These are phyloP conservation scores for Brenthis daphne DNA, from an alignment of 2,888 invertebrate species.

Conservation along the genomic window DNA sequence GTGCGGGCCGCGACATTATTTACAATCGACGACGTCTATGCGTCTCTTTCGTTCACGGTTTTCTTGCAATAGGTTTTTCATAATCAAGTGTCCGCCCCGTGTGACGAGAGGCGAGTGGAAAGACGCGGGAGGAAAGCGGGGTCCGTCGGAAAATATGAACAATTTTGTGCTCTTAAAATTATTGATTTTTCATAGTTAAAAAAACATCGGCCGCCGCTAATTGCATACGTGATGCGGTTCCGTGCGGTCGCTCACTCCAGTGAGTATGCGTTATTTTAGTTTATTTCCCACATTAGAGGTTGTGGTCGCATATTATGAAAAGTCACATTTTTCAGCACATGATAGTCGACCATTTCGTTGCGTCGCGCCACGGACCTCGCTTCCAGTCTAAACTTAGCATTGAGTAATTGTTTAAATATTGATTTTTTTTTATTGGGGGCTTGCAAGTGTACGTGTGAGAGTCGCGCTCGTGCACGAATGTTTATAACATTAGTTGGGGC, in stretches of 20 bases:
- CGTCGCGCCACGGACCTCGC: constrained; percentile 22
- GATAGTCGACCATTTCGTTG: constrained; percentile 63
- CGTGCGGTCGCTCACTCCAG: constrained; percentile 53
- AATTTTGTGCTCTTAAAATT: constrained; percentile 76
- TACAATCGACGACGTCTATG: constrained; percentile 71
- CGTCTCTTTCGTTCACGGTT: constrained; percentile 72
- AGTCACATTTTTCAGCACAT: constrained; percentile 72
- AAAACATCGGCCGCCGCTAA: constrained; percentile 64
- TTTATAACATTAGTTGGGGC: constrained; percentile 79
- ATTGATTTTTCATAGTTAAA: constrained; percentile 80
- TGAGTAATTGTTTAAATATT: constrained; percentile 68
- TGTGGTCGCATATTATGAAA: constrained; percentile 58
- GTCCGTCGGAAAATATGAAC: constrained; percentile 76
- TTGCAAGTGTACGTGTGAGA: constrained; percentile 53
- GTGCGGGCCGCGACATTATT: constrained; percentile 59
- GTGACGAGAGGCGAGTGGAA: constrained; percentile 39
- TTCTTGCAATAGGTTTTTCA: constrained; percentile 75
- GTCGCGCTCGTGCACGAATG: constrained; percentile 55
- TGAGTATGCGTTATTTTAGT: constrained; percentile 63
- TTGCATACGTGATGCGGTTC: constrained; percentile 67
- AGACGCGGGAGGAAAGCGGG: constrained; percentile 63
- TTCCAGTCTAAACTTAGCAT: constrained; percentile 45
- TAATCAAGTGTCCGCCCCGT: constrained; percentile 67
- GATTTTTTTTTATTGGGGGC: constrained; percentile 64
- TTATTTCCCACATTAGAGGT: constrained; percentile 62